Base-by-base conservation (phyloP, 2,888 invertebrate species). In the Creontiades dilutus region DNA sequence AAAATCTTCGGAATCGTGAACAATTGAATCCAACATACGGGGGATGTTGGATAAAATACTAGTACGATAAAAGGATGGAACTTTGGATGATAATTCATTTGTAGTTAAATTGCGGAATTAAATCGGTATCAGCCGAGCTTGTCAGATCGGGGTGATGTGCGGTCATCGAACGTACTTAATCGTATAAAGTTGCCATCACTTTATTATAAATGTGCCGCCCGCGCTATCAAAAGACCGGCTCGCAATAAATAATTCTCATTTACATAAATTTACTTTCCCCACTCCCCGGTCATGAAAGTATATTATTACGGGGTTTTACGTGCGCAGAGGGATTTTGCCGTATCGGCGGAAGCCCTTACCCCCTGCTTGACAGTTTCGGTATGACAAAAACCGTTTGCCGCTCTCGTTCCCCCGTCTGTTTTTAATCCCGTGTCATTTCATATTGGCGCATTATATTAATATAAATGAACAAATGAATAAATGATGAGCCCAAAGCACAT, bases 391-490 rank as follows among this genome's bases (percentile, higher is more conserved):
- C 68, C 68, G 4, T 68, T 68, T 68, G 19, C 68, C 68, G 23
- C 61, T 19, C 23, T 23, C 68, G 0, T 23, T 23, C 12, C 11
- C 9, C 68, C 23, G 23, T 23, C 23, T 23, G 19, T 23, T 68
- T 68, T 68, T 68, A 68, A 68, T 68, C 68, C 68, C 68, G 13
- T 23, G 68, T 68, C 68, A 68, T 68, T 68, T 68, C 68, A 68
- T 68, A 68, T 68, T 19, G 68, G 68, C 61, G 61, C 68, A 68
- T 68, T 68, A 68, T 68, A 68, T 68, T 68, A 68, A 23, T 68
- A 68, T 68, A 68, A 68, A 68, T 68, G 68, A 68, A 68, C 68
- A 68, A 68, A 68, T 68, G 68, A 68, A 68, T 68, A 68, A 68
- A 61, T 68, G 23, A 68, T 68, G 68, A 68, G 68, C 68, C 68